Base-by-base conservation (phyloP, 2,113 vertebrate species). In the Pelecanoides urinatrix region DNA sequence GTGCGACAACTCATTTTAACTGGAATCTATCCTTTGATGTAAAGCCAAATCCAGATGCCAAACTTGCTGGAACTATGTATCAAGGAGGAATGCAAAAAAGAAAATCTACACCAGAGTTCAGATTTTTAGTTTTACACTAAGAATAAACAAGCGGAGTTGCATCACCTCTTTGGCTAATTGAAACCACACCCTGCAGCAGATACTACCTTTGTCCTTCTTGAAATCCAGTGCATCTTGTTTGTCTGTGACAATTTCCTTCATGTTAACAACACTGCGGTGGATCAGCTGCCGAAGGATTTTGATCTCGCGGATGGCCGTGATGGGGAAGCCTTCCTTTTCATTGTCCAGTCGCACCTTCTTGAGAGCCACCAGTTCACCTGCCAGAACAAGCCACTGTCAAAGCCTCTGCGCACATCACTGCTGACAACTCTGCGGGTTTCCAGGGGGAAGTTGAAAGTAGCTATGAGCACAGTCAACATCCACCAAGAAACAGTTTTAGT, bases 201-300 rank as follows among this genome's bases (percentile, higher is more conserved):
- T 1, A 4, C 21, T 97, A 99, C 99, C 99, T 99, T 99, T 99
- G 97, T 99, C 99, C 96, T 99, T 99, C 97, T 99, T 99, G 97
- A 99, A 99, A 98, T 99, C 99, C 78, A 99, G 98, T 45, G 99
- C 99, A 95, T 99, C 99, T 96, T 99, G 99, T 91, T 99, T 99
- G 98, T 99, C 99, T 0, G 99, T 99, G 96, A 99, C 99, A 3
- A 99, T 99, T 97, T 99, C 99, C 98, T 99, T 99, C 99, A 99
- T 99, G 98, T 99, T 99, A 95, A 99, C 99, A 15, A 99, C 99
- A 23, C 99, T 99, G 95, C 98, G 98, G 89, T 99, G 99, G 96
- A 99, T 99, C 88, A 99, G 98, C 96, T 99, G 99, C 82, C 99
- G 98, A 38, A 99, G 97, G 94, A 99, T 99, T 97, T 99, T 99